phyloP scores from a whole-genome alignment of 2,113 vertebrate genomes.

The Philantomba maxwellii region DNA sequence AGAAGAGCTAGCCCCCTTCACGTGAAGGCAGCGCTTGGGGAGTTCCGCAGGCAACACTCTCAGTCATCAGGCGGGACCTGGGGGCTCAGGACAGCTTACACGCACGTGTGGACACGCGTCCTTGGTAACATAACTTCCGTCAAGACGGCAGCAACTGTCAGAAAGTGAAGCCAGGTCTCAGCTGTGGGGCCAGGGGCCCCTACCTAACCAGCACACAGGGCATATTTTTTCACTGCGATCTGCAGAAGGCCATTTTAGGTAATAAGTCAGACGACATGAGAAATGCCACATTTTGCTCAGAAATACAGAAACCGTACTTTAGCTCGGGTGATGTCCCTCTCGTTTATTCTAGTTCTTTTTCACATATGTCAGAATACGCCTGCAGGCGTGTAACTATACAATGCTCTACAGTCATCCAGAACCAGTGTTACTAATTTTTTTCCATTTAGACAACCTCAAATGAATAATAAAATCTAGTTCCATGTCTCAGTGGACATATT shows the following conservation, averaged over 20 bases:
- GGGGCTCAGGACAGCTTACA: not conserved
- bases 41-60: no score
- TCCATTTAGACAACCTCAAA: not conserved
- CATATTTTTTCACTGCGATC: not conserved
- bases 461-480: not conserved
- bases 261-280: not conserved
- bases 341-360: not conserved
- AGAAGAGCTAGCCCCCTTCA: not conserved
- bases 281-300: not conserved
- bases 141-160: not conserved
- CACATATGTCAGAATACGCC: not conserved
- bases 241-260: not conserved
- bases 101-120: accelerated
- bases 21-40: not conserved
- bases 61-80: not conserved
- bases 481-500: not conserved
- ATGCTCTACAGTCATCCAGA: not conserved
- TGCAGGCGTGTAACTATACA: not conserved
- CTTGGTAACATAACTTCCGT: not conserved
- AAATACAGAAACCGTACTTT: not conserved
- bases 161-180: not conserved
- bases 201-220: not conserved
- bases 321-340: not conserved
- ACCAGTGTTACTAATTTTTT: not conserved
- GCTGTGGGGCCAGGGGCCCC: not conserved